These are phyloP conservation scores for Amphipoea oculea DNA, from an alignment of 2,888 invertebrate genomes.

Conservation along the genomic window DNA sequence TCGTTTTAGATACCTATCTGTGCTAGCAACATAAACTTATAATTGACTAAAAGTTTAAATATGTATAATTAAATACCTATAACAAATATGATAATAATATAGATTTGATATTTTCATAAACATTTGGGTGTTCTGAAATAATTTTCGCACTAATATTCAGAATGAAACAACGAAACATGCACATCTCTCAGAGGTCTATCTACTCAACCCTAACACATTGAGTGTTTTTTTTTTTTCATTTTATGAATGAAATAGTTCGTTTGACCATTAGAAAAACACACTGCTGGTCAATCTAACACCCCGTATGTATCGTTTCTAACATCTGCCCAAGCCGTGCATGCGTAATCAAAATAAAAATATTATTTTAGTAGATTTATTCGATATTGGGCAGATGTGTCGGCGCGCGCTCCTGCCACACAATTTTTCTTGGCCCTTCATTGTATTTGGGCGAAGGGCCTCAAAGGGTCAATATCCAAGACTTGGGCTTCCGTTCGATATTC, in stretches of 20 bases:
- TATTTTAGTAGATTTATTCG: constrained; percentile 90
- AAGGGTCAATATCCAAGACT: constrained; percentile 85
- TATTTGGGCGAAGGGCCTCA: constrained; percentile 82
- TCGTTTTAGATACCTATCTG: background rate
- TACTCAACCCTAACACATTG: background rate
- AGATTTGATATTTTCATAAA: background rate
- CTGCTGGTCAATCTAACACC: constrained; percentile 39
- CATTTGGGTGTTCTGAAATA: background rate
- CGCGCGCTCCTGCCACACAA: constrained; percentile 80
- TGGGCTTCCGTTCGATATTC: constrained; percentile 85
- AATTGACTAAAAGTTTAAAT: background rate
- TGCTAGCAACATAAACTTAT: background rate
- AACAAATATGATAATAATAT: no score
- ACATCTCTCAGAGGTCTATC: background rate
- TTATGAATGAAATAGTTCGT: background rate
- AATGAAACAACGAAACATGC: background rate
- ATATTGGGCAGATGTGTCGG: constrained; percentile 89
- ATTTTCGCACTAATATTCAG: background rate
- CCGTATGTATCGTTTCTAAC: constrained; percentile 79
- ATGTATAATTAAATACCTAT: background rate
- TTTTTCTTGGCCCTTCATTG: constrained; percentile 87
- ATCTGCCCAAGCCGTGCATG: constrained; percentile 88
- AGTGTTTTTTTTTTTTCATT: background rate
- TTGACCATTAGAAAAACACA: constrained; percentile 36
- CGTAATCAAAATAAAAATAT: constrained; percentile 90